Conservation (phyloP, 2,888 invertebrate species). For the Dryobota labecula region DNA sequence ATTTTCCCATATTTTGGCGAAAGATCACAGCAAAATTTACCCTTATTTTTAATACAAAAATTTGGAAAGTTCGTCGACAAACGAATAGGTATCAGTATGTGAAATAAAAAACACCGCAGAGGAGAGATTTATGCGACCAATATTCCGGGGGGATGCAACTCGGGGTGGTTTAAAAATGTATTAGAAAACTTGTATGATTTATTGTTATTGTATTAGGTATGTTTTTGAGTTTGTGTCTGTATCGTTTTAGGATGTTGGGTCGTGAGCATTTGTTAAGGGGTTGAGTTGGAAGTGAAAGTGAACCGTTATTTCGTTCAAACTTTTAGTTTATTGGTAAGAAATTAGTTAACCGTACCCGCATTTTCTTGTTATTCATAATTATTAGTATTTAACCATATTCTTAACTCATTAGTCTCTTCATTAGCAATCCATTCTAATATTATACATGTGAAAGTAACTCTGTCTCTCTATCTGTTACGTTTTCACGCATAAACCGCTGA, state of each 20-base stretch:
- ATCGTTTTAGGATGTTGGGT: constrained; percentile 44
- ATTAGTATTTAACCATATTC: too few relatives aligned
- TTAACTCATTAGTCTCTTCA: too few relatives aligned
- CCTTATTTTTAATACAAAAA: constrained; percentile 31
- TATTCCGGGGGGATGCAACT: constrained; percentile 66
- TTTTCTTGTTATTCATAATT: background rate
- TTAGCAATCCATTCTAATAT: too few relatives aligned
- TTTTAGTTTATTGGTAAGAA: background rate
- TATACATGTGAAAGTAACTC: too few relatives aligned
- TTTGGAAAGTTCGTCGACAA: constrained; percentile 38
- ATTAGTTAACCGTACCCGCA: background rate
- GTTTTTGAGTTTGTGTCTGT: constrained; percentile 41
- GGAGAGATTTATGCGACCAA: constrained; percentile 72
- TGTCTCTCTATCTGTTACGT: too few relatives aligned
- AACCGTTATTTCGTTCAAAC: background rate
- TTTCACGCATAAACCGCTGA: too few relatives aligned
- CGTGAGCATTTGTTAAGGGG: background rate
- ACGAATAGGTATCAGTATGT: constrained; percentile 44
- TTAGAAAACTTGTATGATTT: constrained; percentile 77
- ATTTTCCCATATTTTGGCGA: background rate
- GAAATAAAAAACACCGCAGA: constrained; percentile 66
- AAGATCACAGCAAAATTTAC: constrained; percentile 5
- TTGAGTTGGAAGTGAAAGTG: background rate
- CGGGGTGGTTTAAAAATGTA: constrained; percentile 73
- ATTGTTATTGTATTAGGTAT: constrained; percentile 61